These are phyloP conservation scores for Trissonchulus sp. DNA, from an alignment of 2,888 invertebrate species.

Conservation along the genomic window DNA sequence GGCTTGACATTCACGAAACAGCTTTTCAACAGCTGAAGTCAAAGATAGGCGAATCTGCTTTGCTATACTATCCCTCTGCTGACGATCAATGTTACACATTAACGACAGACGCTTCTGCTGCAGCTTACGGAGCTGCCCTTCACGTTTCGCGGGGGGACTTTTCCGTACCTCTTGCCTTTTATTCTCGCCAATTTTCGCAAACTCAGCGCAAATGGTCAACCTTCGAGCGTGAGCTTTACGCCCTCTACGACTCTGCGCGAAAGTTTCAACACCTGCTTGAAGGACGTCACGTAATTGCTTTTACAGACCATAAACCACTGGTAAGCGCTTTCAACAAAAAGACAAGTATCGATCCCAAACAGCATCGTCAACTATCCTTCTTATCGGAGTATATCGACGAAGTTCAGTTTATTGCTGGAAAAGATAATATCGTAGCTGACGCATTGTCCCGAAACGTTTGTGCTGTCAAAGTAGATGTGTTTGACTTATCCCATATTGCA, in stretches of 20 bases:
- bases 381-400: not conserved
- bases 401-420: not conserved
- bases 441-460: slow-evolving; percentile 9
- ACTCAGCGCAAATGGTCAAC: not conserved
- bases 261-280: not conserved
- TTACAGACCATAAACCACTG: slow-evolving; percentile 8
- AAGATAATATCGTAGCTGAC: slow-evolving; percentile 3
- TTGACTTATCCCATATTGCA: not conserved
- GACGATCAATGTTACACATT: not conserved
- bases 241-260: not conserved
- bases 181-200: not conserved
- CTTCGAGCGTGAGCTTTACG: slow-evolving; percentile 1
- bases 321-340: not conserved
- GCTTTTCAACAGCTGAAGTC: not conserved
- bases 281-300: not conserved
- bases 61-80: not conserved
- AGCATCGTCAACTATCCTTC: slow-evolving; percentile 11
- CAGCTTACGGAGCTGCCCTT: not conserved
- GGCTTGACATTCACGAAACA: not conserved
- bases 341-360: not conserved
- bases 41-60: not conserved
- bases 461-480: not conserved
- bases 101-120: not conserved
- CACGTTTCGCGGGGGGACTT: not conserved
- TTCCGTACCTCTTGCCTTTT: not conserved